Evolutionary conservation across 2,888 invertebrate genomes (phyloP).

Genomic region (Ptilodon capucinus): DNA sequence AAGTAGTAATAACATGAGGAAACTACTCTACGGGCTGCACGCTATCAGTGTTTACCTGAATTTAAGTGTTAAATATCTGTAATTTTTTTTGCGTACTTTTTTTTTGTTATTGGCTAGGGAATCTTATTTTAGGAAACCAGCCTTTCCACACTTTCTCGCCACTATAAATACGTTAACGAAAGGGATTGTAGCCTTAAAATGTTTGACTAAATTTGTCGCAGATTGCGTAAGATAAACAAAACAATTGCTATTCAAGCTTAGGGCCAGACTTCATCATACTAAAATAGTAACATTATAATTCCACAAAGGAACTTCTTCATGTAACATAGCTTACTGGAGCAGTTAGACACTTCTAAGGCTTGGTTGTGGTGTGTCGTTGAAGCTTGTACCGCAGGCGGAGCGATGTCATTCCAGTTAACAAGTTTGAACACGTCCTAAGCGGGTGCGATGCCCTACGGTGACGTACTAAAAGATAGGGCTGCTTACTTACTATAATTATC

Average conservation of each 20-base stretch:
- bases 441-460: slow-evolving; percentile 19
- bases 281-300: background rate
- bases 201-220: too few species aligned
- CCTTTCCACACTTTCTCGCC: too few species aligned
- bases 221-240: too few species aligned
- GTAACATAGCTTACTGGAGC: background rate
- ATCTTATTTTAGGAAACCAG: too few species aligned
- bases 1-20: background rate
- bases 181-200: too few species aligned
- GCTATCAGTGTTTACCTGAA: too few species aligned
- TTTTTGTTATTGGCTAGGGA: too few species aligned
- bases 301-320: background rate
- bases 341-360: slow-evolving; percentile 1
- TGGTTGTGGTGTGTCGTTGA: slow-evolving; percentile 16
- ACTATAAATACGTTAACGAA: too few species aligned
- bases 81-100: too few species aligned
- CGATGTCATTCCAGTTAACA: slow-evolving; percentile 22
- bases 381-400: slow-evolving; percentile 22
- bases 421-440: slow-evolving; percentile 14
- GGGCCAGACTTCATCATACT: background rate
- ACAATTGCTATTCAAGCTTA: background rate
- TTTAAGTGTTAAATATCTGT: too few species aligned
- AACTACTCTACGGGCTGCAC: too few species aligned
- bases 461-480: slow-evolving; percentile 8
- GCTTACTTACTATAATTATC: too few species aligned